phyloP scores from a whole-genome alignment of 2,797 vertebrate genomes.

The Aphelocoma californica region DNA sequence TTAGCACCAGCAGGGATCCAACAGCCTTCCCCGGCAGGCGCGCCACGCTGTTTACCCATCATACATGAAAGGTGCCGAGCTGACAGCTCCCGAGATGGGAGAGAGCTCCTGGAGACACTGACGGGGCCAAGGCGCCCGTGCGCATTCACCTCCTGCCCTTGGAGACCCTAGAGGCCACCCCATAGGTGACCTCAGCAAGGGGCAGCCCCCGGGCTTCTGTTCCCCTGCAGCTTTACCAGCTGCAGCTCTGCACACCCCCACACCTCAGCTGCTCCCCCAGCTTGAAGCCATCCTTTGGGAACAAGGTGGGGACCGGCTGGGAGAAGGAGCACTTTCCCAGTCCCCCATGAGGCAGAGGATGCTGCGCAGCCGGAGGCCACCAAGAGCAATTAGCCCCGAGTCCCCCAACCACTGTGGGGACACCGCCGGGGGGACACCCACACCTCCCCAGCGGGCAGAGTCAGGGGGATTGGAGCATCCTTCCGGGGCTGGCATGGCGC shows the following conservation, averaged over 20 bases:
- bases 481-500: accelerated
- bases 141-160: not conserved
- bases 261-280: not conserved
- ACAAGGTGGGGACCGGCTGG: not conserved
- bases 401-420: not conserved
- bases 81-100: slow-evolving; percentile 8
- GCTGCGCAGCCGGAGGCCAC: not conserved
- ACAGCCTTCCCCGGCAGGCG: slow-evolving; percentile 24
- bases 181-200: not conserved
- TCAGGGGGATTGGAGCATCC: not conserved
- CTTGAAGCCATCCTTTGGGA: not conserved
- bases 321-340: not conserved
- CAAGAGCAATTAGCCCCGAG: not conserved
- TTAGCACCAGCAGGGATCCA: slow-evolving; percentile 62
- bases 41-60: slow-evolving; percentile 49
- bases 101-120: not conserved
- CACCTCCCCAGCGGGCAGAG: not conserved
- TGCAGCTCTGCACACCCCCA: not conserved
- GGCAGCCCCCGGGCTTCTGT: not conserved
- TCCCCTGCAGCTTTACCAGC: not conserved
- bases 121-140: not conserved
- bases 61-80: slow-evolving; percentile 40
- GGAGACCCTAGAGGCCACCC: not conserved
- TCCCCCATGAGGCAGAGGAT: not conserved
- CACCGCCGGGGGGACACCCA: accelerated